Evolutionary conservation across 2,797 vertebrate genomes (phyloP).

Genomic region (Pangasius larnaudii): DNA sequence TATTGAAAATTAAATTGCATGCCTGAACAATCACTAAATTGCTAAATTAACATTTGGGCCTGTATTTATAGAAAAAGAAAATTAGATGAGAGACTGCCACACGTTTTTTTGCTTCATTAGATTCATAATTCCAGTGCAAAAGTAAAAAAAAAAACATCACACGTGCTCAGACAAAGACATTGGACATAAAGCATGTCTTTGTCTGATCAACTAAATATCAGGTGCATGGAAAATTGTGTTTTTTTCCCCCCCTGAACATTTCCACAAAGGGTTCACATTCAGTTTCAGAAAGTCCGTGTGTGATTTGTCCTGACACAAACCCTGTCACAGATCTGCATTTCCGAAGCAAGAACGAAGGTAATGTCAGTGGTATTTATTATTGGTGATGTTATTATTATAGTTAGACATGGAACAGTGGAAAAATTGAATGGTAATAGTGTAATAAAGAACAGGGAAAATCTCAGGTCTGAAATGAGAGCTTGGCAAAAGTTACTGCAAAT

Average conservation of each 20-base stretch:
- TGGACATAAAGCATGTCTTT: neutral
- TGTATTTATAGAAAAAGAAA: neutral
- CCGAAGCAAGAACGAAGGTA: neutral
- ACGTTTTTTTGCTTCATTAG: neutral
- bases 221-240: neutral
- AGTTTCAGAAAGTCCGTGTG: neutral
- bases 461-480: conserved; percentile 34
- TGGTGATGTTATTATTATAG: neutral
- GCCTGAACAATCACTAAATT: neutral
- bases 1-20: neutral
- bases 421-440: neutral
- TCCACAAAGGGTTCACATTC: neutral
- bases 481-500: conserved; percentile 44
- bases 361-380: neutral
- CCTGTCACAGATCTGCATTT: neutral
- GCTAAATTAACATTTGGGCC: neutral
- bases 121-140: neutral
- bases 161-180: neutral
- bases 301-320: neutral
- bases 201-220: neutral
- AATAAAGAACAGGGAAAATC: neutral
- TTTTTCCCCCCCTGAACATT: neutral
- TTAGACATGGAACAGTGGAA: neutral
- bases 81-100: neutral
- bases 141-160: neutral